Conservation (phyloP, 2,888 invertebrate species). For the Sarcophaga carnaria region DNA sequence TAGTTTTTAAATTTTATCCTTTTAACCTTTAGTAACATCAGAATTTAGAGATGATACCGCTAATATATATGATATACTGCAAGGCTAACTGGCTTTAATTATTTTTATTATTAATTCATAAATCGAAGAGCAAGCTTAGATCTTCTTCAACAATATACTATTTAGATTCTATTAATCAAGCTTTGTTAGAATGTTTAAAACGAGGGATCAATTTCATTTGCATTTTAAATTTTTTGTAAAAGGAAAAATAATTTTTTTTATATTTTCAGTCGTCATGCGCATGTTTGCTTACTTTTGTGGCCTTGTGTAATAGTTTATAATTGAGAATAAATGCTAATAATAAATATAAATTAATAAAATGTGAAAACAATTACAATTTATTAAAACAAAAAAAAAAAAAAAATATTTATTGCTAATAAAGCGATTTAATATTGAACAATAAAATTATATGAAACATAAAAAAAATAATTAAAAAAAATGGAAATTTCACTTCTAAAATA, state of each 20-base stretch:
- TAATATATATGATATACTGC: not conserved
- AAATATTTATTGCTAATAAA: conserved; percentile 49
- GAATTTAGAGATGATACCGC: too few relatives aligned
- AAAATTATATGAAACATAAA: conserved; percentile 10
- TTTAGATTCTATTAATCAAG: too few relatives aligned
- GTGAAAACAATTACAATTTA: conserved; percentile 67
- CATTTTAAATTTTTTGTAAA: not conserved
- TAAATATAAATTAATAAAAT: conserved; percentile 26
- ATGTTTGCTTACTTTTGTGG: conserved; percentile 47
- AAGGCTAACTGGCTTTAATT: not conserved
- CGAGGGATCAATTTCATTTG: not conserved
- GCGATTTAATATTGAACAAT: conserved; percentile 38
- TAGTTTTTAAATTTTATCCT: too few relatives aligned
- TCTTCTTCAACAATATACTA: too few relatives aligned
- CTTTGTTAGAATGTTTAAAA: not conserved
- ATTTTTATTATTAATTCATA: too few relatives aligned
- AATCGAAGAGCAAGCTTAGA: too few relatives aligned
- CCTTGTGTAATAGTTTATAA: conserved; percentile 14
- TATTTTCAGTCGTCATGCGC: not conserved
- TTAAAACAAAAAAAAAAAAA: conserved; percentile 43
- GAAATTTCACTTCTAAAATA: conserved; percentile 27
- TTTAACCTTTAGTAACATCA: too few relatives aligned
- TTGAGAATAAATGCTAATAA: conserved; percentile 41
- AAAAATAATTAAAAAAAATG: conserved; percentile 32
- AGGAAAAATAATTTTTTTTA: not conserved